phyloP scores from a whole-genome alignment of 2,888 invertebrate species.

The Drosophila leonis region DNA sequence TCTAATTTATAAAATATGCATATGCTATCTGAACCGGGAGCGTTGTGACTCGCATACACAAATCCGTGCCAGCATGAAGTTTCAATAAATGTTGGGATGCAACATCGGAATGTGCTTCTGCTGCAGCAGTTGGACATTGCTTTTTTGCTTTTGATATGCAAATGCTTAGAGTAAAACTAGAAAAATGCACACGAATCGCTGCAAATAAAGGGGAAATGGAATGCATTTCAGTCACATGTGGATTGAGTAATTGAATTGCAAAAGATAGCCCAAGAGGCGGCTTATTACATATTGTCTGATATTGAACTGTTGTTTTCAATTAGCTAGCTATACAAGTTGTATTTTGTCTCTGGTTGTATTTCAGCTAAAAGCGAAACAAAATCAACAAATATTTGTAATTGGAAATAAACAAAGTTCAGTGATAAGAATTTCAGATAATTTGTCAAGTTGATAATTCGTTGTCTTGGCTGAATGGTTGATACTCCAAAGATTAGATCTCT shows the following conservation, averaged over 20 bases:
- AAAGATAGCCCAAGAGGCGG: background rate
- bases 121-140: slow-evolving; percentile 24
- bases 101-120: slow-evolving; percentile 29
- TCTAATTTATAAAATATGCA: slow-evolving; percentile 57
- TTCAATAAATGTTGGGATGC: slow-evolving; percentile 26
- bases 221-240: slow-evolving; percentile 24
- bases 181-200: slow-evolving; percentile 28
- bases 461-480: background rate
- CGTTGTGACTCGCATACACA: slow-evolving; percentile 61
- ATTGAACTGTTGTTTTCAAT: background rate
- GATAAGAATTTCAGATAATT: background rate
- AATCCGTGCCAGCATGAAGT: slow-evolving; percentile 53
- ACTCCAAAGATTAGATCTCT: background rate
- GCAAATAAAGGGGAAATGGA: slow-evolving; percentile 27
- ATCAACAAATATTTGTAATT: background rate
- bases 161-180: slow-evolving; percentile 46
- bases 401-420: background rate
- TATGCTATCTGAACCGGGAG: slow-evolving; percentile 35
- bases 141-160: slow-evolving; percentile 61
- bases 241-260: slow-evolving; percentile 45
- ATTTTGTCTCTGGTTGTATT: background rate
- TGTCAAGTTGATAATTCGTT: background rate
- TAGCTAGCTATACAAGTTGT: background rate
- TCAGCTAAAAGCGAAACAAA: background rate
- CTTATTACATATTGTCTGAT: background rate